Evolutionary conservation across 2,888 invertebrate genomes (phyloP).

Genomic region (Parthenolecanium corni): DNA sequence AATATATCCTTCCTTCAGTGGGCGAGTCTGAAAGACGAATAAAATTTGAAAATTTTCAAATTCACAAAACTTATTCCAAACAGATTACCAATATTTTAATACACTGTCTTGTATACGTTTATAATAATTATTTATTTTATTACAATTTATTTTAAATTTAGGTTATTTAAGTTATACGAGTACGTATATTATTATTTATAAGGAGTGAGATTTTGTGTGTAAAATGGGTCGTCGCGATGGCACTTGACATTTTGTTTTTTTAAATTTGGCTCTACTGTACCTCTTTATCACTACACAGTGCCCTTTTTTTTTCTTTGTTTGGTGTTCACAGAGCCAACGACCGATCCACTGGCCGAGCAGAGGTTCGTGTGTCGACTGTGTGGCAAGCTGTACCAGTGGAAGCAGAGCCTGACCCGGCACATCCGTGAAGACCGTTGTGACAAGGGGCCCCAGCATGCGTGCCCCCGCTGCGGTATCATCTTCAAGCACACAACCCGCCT

Average conservation of each 20-base stretch:
- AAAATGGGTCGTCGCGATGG: too few species aligned
- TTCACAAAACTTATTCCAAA: neutral
- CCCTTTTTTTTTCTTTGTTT: neutral
- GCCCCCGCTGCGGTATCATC: conserved; percentile 44
- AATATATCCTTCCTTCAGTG: neutral
- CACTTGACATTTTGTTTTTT: too few species aligned
- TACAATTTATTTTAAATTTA: neutral
- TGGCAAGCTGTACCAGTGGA: conserved; percentile 60
- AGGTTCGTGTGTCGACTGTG: conserved; percentile 40
- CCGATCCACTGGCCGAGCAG: conserved; percentile 26
- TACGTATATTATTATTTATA: too few species aligned
- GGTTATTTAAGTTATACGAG: too few species aligned
- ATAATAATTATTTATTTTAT: neutral
- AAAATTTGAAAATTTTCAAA: neutral
- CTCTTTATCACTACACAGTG: too few species aligned
- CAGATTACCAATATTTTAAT: too few species aligned
- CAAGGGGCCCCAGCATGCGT: conserved; percentile 57
- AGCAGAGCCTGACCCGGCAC: conserved; percentile 43
- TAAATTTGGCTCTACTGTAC: too few species aligned
- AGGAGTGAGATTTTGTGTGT: too few species aligned
- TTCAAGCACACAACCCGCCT: conserved; percentile 37
- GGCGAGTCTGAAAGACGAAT: neutral
- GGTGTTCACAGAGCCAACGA: conserved; percentile 28
- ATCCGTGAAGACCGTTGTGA: conserved; percentile 46
- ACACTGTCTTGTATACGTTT: too few species aligned